Conservation (phyloP, 2,888 invertebrate genomes). For the Cryptocephalus moraei region DNA sequence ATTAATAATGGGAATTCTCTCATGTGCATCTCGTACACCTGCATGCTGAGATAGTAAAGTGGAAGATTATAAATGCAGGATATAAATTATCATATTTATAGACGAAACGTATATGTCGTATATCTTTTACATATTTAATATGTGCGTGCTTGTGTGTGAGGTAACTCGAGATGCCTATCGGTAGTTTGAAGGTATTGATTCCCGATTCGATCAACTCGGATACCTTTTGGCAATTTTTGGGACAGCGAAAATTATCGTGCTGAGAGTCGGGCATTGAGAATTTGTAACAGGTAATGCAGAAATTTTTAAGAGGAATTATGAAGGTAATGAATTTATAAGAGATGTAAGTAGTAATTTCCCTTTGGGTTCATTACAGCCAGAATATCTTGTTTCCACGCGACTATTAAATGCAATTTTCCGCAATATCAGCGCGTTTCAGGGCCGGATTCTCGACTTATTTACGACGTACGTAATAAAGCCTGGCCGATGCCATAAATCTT, state of each 20-base stretch:
- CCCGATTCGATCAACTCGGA: no score
- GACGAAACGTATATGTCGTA: background rate
- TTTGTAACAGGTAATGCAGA: no score
- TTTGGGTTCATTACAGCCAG: no score
- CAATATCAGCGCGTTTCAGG: background rate
- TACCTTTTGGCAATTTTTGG: no score
- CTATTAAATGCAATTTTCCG: background rate
- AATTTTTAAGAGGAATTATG: no score
- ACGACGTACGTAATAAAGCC: slow-evolving; percentile 5
- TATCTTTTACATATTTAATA: background rate
- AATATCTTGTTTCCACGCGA: no score
- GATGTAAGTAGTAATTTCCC: no score
- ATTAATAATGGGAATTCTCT: no score
- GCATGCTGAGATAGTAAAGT: background rate
- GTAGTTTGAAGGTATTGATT: no score
- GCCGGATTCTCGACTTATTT: slow-evolving; percentile 1
- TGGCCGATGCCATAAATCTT: slow-evolving; percentile 4
- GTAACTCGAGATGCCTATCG: background rate
- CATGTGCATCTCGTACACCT: background rate
- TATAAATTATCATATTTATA: background rate
- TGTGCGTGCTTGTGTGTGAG: background rate
- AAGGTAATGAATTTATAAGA: no score
- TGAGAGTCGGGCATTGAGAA: no score
- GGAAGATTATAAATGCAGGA: background rate
- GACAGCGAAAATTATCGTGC: no score